Evolutionary conservation across 2,888 invertebrate species (phyloP).

Genomic region (Zaprionus bogoriensis): DNA sequence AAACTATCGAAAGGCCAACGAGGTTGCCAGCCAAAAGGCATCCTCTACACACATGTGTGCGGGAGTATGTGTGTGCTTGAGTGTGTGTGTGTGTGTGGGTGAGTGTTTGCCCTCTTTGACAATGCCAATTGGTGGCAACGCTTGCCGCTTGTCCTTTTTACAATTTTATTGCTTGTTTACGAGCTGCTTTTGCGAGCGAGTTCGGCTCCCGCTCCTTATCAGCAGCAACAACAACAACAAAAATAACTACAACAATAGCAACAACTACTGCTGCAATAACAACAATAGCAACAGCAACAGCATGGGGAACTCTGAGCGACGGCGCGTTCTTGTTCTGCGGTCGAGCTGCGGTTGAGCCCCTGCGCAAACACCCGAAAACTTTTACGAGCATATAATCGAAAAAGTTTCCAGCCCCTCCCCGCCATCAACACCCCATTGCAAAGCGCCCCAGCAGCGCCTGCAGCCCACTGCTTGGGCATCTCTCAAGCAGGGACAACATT

Average conservation of each 20-base stretch:
- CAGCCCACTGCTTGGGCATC: not conserved
- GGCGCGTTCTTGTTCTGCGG: conserved; percentile 55
- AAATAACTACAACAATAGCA: conserved; percentile 12
- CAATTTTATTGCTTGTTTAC: conserved; percentile 78
- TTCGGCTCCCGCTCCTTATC: conserved; percentile 44
- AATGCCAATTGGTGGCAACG: conserved; percentile 71
- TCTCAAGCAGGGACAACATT: not conserved
- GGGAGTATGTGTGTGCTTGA: not conserved
- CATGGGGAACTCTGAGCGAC: conserved; percentile 36
- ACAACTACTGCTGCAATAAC: not conserved
- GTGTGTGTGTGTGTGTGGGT: conserved; percentile 10
- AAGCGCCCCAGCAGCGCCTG: not conserved
- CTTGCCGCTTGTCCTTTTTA: conserved; percentile 74
- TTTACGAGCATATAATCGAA: conserved; percentile 79
- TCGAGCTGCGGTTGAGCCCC: conserved; percentile 63
- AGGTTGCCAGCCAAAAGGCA: conserved; percentile 44
- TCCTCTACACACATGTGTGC: conserved; percentile 23
- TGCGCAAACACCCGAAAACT: conserved; percentile 68
- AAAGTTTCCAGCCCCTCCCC: conserved; percentile 57
- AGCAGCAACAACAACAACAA: conserved; percentile 41
- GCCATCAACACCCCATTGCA: not conserved
- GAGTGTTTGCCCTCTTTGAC: conserved; percentile 49
- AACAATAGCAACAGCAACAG: conserved; percentile 27
- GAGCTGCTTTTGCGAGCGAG: conserved; percentile 68
- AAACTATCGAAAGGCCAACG: conserved; percentile 58